A percentile compares a stretch with the other conserved stretches of the same genome.
Evolutionary conservation across 2,113 vertebrate species (phyloP).

Genomic region (Erythrolamprus reginae): DNA sequence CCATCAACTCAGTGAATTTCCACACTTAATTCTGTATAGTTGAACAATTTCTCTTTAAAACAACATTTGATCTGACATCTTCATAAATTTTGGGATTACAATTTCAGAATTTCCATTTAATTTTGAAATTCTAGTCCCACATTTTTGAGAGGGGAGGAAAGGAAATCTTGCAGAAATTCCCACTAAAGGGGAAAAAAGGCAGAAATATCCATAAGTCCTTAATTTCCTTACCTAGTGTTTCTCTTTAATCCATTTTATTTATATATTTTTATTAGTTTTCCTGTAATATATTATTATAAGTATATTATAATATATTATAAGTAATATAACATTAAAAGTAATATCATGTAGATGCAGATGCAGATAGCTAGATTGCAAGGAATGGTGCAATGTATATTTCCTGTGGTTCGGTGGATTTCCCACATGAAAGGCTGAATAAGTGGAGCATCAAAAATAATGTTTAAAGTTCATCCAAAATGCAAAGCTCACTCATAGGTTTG

Average conservation of each 20-base stretch:
- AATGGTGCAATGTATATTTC: conserved; percentile 31
- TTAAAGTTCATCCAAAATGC: conserved; percentile 56
- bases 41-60: not conserved
- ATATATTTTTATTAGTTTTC: conserved; percentile 46
- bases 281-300: too few species aligned
- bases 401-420: conserved; percentile 40
- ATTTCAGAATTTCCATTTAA: not conserved
- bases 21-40: not conserved
- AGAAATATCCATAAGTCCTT: conserved; percentile 25
- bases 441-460: conserved; percentile 28
- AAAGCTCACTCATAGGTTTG: conserved; percentile 23
- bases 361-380: conserved; percentile 44
- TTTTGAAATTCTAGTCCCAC: not conserved
- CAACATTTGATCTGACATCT: not conserved
- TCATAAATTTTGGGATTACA: not conserved
- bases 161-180: not conserved
- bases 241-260: conserved; percentile 53
- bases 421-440: conserved; percentile 32
- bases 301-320: too few species aligned
- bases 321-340: too few species aligned
- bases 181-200: not conserved
- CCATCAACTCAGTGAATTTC: not conserved
- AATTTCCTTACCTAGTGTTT: conserved; percentile 45
- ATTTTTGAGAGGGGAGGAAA: not conserved
- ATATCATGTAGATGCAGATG: conserved; percentile 59